phyloP scores from a whole-genome alignment of 2,888 invertebrate species.

The Nymphalis urticae region DNA sequence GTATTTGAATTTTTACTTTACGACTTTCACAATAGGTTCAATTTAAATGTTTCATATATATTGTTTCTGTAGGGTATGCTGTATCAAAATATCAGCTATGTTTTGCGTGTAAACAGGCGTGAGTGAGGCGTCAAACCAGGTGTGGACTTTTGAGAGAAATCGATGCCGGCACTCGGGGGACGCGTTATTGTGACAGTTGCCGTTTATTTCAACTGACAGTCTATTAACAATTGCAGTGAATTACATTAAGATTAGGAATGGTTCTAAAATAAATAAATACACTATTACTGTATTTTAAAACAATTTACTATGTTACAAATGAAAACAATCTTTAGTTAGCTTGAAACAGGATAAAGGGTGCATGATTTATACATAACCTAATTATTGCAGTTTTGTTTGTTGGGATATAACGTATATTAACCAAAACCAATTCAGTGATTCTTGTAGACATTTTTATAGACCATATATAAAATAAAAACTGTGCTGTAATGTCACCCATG shows the following conservation, averaged over 20 bases:
- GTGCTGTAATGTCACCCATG: too few relatives aligned
- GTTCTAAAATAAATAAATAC: neutral
- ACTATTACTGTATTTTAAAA: neutral
- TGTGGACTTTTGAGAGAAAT: conserved; percentile 68
- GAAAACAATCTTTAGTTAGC: too few relatives aligned
- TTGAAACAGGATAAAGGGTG: neutral
- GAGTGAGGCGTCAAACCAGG: conserved; percentile 77
- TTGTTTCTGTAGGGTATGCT: conserved; percentile 61
- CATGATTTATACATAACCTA: neutral
- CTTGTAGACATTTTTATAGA: too few relatives aligned
- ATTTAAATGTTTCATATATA: conserved; percentile 43
- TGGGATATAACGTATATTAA: too few relatives aligned
- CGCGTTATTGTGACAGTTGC: conserved; percentile 77
- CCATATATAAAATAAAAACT: too few relatives aligned
- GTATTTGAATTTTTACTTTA: conserved; percentile 49
- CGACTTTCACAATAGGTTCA: conserved; percentile 42
- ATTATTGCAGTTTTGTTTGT: neutral
- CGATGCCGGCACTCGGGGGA: conserved; percentile 55
- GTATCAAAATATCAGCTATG: conserved; percentile 73
- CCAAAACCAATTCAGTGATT: too few relatives aligned
- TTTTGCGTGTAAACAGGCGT: conserved; percentile 77
- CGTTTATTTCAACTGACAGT: conserved; percentile 64
- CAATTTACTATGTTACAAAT: neutral
- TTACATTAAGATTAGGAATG: conserved; percentile 1
- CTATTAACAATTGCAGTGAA: conserved; percentile 33